Percentiles rank a stretch among this genome's conserved stretches.
These are phyloP conservation scores for Archivesica marissinica DNA, from an alignment of 1,140 invertebrate genomes.

Conservation along the genomic window DNA sequence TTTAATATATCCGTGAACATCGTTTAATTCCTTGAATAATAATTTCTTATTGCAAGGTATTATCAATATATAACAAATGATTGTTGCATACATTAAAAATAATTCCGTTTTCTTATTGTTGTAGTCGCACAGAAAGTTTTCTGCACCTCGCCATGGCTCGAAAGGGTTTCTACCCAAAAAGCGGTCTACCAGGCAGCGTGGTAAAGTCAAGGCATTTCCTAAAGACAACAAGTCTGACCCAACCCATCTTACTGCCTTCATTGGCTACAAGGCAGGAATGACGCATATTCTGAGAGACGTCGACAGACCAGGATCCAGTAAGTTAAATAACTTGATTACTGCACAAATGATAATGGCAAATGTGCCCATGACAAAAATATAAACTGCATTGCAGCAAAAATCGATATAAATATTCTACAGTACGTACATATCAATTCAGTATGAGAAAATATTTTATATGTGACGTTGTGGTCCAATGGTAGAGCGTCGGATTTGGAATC, in stretches of 20 bases:
- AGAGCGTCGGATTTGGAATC: no score
- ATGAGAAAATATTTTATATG: no score
- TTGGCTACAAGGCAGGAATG: constrained; percentile 99
- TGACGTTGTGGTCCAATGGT: no score
- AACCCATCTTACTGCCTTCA: constrained; percentile 98
- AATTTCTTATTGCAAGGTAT: no score
- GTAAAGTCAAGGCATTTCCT: constrained; percentile 99
- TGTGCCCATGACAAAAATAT: no score
- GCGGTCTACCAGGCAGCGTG: constrained; percentile 96
- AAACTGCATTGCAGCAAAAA: no score
- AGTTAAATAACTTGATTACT: no score
- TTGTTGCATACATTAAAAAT: not conserved
- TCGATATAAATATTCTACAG: no score
- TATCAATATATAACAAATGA: not conserved
- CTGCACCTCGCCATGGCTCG: constrained; percentile 99
- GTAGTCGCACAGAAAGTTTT: constrained; percentile 99
- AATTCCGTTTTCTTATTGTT: constrained; percentile 4
- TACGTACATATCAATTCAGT: no score
- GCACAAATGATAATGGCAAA: no score
- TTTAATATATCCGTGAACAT: no score
- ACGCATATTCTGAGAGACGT: constrained; percentile 99
- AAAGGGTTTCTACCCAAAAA: constrained; percentile 99
- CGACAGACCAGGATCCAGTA: constrained; percentile 99
- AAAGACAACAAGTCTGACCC: constrained; percentile 98
- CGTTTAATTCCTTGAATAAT: no score